Evolutionary conservation across 2,888 invertebrate genomes (phyloP).

Genomic region (Hydrotaea diabolus): DNA sequence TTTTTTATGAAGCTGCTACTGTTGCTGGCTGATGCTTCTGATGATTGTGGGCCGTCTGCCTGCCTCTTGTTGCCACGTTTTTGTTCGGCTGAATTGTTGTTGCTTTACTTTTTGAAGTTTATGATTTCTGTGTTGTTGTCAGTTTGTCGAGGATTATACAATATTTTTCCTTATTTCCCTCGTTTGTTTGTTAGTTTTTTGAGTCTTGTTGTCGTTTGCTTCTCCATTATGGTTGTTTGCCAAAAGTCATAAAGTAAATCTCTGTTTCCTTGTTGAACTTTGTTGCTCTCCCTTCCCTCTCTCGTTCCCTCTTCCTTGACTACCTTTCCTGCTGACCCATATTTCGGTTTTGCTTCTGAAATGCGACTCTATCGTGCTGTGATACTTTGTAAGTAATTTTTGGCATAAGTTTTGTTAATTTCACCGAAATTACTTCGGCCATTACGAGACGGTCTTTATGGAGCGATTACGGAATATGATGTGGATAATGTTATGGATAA

Average conservation of each 20-base stretch:
- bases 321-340: conserved; percentile 47
- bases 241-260: conserved; percentile 65
- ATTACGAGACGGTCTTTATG: background rate
- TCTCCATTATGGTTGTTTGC: conserved; percentile 40
- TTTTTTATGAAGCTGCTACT: conserved; percentile 24
- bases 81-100: conserved; percentile 36
- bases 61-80: conserved; percentile 20
- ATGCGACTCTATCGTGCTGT: background rate
- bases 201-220: conserved; percentile 29
- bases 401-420: conserved; percentile 24
- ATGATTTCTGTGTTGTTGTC: conserved; percentile 14
- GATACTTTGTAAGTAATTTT: conserved; percentile 37
- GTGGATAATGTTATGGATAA: background rate
- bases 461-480: conserved; percentile 9
- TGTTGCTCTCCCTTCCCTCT: background rate
- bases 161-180: background rate
- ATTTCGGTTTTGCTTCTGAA: conserved; percentile 33
- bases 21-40: background rate
- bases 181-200: conserved; percentile 1
- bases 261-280: background rate
- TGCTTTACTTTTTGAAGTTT: conserved; percentile 23
- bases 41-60: background rate
- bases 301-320: too few relatives aligned
- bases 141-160: conserved; percentile 25
- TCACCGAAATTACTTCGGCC: background rate